Base-by-base conservation (phyloP, 1,140 invertebrate genomes). In the Nautilus pompilius region DNA sequence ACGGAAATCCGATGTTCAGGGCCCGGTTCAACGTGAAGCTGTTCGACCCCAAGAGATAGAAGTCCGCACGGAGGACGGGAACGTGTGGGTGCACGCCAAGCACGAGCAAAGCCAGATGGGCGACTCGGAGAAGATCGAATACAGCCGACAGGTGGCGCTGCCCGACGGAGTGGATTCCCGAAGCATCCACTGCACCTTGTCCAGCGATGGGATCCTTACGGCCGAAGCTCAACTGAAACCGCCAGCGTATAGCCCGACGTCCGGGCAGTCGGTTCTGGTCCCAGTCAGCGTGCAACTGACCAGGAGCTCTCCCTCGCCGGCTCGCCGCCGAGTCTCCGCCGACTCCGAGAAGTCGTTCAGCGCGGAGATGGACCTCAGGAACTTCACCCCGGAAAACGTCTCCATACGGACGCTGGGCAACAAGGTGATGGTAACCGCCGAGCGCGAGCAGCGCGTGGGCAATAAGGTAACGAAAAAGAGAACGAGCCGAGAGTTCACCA, bases 401-500 rank as follows among this genome's bases (percentile, higher is more conserved):
- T 56, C 45, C 10, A 59, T 66, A 10, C 26, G 6, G 15, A 62
- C 60, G 15, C 13, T 45, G 17, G 28, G 17, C 17, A 53, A 41
- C 10, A 45, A 36, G 24, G 17, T 57, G 33, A 32, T 15, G 17
- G 54, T 57, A 6, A 32, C 41, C 22, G 53, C 61, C 5, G 45
- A 30, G 46, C 8, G 36, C 41, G 66, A 41, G 20, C 29, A 57
- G 61, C 49, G n/a, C 45, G 58, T 5, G 17, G 56, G 48, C 5
- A 32, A 34, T 15, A 0, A 28, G 20, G 65, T 53, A 26, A 34
- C 65, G 0, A 62, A 28, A 13, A 45, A 60, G 28, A 67, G 71
- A 53, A 69, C 65, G 53, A 71, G 58, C 29, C 48, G 67, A 6
- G 33, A 58, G 22, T 57, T 73, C 6, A 62, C 62, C 46, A 36